Base-by-base conservation (phyloP, 2,113 vertebrate species). In the Psilopogon haemacephalus region DNA sequence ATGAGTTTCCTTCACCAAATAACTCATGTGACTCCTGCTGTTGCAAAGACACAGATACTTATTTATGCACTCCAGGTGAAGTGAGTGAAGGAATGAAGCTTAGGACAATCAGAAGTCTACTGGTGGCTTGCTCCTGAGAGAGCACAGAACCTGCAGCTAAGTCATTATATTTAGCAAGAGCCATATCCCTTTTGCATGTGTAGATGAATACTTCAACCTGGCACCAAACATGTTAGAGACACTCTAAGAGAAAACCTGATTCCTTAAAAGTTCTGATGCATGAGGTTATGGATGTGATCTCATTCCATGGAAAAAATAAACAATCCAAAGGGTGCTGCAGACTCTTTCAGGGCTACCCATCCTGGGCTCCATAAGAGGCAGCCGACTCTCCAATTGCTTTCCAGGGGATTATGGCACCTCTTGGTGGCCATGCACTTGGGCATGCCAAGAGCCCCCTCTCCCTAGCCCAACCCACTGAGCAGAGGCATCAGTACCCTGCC, bases 381-480 rank as follows among this genome's bases (percentile, higher is more conserved):
- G n/a, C 15, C 24, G 55, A 56, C 18, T 54, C 37, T 8, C 24
- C 21, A 38, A 9, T 3, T 54, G 44, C 58, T 58, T 16, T 23
- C 42, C 30, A 52, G 6, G 4, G 16, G 38, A 85, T 14, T 2
- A 1, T 0, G 4, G 18, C 52, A 69, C 17, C 76, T 59, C 4
- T 2, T 32, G 12, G 1, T 13, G 63, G 72, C n/a, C 54, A 54
- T 0, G 0, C 42, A 42, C 0, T 0, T 1, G 0, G 48, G 42
- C 20, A 24, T 1, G 6, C 19, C 0, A 0, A 12, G 18, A 78
- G 15, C 5, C 10, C 8, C 8, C 18, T 64, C 21, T 56, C 15
- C 23, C 17, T 35, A 72, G 23, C 8, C 35, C 42, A 20, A 9
- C 11, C 6, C 0, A 2, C 2, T 2, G 1, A 64, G 40, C 55